Evolutionary conservation across 1,140 invertebrate species (phyloP), one percentile per base, ranked within the genome.

Genomic region (Kradibia gibbosae): DNA sequence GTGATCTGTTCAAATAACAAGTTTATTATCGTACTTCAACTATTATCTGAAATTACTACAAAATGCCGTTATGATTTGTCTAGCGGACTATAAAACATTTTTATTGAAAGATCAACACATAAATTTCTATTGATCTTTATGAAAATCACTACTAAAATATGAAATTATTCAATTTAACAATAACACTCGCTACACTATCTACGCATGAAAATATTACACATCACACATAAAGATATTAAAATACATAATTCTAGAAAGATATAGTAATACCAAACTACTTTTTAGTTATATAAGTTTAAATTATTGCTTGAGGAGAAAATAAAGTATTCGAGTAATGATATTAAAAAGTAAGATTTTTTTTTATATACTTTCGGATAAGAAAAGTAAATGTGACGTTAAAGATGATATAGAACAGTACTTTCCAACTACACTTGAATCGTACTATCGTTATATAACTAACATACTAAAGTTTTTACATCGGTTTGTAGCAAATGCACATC

Each of bases 401-500:
- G 17, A 39, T 39, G 62, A 67, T 39, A 39, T 7, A n/a, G 36
- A 39, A 67, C 20, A n/a, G 17, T 39, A 39, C 34, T 67, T 67
- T 22, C 20, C n/a, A 67, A 67, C 11, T 53, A 17, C 2, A n/a
- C 34, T 39, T n/a, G 34, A 39, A 39, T 39, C 62, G n/a, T 67
- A 67, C 20, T 28, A 39, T 10, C 15, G 4, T 39, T 67, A 67
- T 10, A 67, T 8, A 36, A 67, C 34, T n/a, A n/a, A 10, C 62
- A 39, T 39, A 39, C 34, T 67, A 67, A 67, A 67, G 39, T n/a
- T 67, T 67, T 67, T 39, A 67, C 34, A 39, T 20, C 34, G 13
- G 15, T 67, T 39, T 67, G 62, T 67, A 39, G 62, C 34, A 36
- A 39, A 67, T 67, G 25, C 55, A 60, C 25, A 39, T 67, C 22